Evolutionary conservation across 2,797 vertebrate genomes (phyloP).

Genomic region (Heteromormyrus szaboi): DNA sequence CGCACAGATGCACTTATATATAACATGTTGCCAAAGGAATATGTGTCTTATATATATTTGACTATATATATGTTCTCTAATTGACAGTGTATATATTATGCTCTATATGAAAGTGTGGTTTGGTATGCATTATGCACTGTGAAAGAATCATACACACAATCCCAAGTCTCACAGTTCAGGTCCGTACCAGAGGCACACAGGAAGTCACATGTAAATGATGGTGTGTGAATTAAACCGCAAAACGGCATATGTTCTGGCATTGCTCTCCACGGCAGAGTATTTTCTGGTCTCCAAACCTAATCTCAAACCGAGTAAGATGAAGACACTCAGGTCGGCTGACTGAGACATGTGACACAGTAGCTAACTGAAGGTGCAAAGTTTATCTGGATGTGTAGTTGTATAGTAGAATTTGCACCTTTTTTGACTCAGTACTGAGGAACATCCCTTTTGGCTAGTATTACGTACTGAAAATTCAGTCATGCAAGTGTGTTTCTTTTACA

Average conservation of each 20-base stretch:
- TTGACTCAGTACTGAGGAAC: not conserved
- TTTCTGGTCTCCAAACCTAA: not conserved
- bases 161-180: not conserved
- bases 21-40: not conserved
- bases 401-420: not conserved
- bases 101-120: not conserved
- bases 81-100: not conserved
- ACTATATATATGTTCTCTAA: not conserved
- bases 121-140: not conserved
- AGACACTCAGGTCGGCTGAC: not conserved
- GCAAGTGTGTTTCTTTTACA: not conserved
- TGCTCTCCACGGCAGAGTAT: not conserved
- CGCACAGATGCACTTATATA: not conserved
- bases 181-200: not conserved
- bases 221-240: not conserved
- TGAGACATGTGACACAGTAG: not conserved
- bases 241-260: not conserved
- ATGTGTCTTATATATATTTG: not conserved
- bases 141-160: not conserved
- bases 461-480: not conserved
- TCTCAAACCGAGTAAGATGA: not conserved
- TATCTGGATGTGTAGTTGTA: not conserved
- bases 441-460: not conserved
- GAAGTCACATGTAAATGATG: not conserved
- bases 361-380: not conserved